phyloP scores from a whole-genome alignment of 1,140 invertebrate species.

The Hypsibius dujardini region DNA sequence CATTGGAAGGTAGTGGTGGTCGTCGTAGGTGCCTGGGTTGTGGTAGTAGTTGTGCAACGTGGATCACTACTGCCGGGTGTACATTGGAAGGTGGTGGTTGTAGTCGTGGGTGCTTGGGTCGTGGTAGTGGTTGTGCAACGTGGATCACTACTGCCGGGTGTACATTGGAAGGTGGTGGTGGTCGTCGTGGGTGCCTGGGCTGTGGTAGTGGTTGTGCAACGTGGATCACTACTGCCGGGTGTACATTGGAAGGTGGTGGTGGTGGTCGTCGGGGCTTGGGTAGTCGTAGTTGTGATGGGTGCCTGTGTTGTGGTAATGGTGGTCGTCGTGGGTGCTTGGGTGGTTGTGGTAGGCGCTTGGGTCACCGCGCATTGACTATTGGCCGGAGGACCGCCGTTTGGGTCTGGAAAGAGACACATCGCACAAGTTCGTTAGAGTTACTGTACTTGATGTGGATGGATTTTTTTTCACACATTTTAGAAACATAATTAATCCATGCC shows the following conservation, averaged over 20 bases:
- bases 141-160: neutral
- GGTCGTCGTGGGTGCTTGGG: too few species aligned
- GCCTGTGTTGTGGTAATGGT: neutral
- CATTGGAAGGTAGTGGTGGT: neutral
- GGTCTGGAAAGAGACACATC: too few species aligned
- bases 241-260: neutral
- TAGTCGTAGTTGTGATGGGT: neutral
- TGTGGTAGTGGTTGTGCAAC: conserved; percentile 1
- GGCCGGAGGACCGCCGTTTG: too few species aligned
- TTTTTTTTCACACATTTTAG: too few species aligned
- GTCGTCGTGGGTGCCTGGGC: neutral
- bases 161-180: neutral
- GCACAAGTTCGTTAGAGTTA: too few species aligned
- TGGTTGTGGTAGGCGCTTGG: too few species aligned
- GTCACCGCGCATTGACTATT: too few species aligned
- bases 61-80: neutral
- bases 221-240: neutral
- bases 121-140: neutral
- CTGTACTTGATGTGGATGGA: too few species aligned
- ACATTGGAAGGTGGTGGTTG: neutral
- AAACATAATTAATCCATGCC: too few species aligned
- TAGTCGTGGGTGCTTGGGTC: neutral
- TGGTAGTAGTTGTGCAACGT: neutral
- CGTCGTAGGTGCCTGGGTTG: neutral
- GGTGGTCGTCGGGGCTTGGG: neutral